A percentile compares a stretch with the other conserved stretches of the same genome.
phyloP scores from a whole-genome alignment of 2,797 vertebrate species.

The Varecia variegata region DNA sequence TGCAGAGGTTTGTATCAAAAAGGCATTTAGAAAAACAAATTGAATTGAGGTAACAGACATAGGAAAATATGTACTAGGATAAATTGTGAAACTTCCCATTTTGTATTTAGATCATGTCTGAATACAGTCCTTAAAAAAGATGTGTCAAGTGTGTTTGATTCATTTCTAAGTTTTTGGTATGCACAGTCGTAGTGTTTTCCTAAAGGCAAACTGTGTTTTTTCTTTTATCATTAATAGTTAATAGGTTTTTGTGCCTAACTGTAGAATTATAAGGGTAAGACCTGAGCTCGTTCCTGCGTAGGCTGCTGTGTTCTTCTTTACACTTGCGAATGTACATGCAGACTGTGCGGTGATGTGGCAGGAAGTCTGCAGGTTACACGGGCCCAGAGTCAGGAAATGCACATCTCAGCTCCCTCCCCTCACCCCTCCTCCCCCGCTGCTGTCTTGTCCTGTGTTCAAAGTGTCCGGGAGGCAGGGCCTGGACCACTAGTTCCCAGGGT shows the following conservation, averaged over 20 bases:
- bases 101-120: background rate
- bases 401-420: background rate
- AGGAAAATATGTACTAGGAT: background rate
- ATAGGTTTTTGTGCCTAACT: background rate
- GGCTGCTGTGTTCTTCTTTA: background rate
- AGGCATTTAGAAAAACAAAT: background rate
- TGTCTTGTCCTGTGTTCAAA: background rate
- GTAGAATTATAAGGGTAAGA: background rate
- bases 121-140: background rate
- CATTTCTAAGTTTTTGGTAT: background rate
- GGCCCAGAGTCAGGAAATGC: slow-evolving; percentile 45
- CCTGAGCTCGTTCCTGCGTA: background rate
- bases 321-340: background rate
- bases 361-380: slow-evolving; percentile 57
- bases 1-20: background rate
- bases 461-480: background rate
- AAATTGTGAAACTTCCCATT: background rate
- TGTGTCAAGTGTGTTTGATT: background rate
- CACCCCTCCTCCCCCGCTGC: background rate
- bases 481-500: background rate
- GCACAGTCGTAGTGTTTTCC: background rate
- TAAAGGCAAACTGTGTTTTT: background rate
- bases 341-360: slow-evolving; percentile 14
- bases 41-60: background rate
- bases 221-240: background rate